These are phyloP conservation scores for Tonatia bakeri DNA, from an alignment of 2,113 vertebrate species.

Conservation along the genomic window DNA sequence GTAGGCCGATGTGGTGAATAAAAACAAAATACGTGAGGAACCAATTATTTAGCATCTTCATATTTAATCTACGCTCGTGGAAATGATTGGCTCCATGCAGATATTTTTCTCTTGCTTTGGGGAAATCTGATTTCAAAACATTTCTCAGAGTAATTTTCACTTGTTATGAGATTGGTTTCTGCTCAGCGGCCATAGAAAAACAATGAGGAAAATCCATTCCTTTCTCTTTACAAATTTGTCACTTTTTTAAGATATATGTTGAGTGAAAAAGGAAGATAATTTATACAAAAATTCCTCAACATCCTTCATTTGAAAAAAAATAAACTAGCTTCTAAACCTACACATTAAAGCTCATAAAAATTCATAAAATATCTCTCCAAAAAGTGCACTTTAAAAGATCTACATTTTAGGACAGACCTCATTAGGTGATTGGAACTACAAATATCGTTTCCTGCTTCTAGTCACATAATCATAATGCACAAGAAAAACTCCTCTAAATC, in stretches of 20 bases:
- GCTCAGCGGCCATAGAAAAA: conserved; percentile 68
- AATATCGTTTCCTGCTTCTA: conserved; percentile 53
- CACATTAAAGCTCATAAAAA: conserved; percentile 34
- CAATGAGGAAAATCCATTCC: conserved; percentile 38
- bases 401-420: conserved; percentile 36
- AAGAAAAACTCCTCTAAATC: conserved; percentile 64
- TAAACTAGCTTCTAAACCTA: conserved; percentile 18
- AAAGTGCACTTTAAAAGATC: conserved; percentile 20
- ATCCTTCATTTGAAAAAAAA: conserved; percentile 56
- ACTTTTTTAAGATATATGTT: conserved; percentile 71
- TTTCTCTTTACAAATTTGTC: conserved; percentile 69
- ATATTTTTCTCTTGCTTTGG: conserved; percentile 60
- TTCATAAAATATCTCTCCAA: conserved; percentile 47
- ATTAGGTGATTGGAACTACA: conserved; percentile 59
- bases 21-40: conserved; percentile 57
- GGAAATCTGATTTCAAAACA: conserved; percentile 76
- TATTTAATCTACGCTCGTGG: conserved; percentile 50
- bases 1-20: conserved; percentile 52
- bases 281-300: conserved; percentile 51
- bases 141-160: conserved; percentile 69
- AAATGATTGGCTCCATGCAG: conserved; percentile 65
- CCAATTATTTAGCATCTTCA: conserved; percentile 67
- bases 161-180: conserved; percentile 76
- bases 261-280: conserved; percentile 41
- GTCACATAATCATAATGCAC: conserved; percentile 67